A percentile compares a stretch with the other conserved stretches of the same genome.
These are phyloP conservation scores for Centropyge bicolor DNA, from an alignment of 2,797 vertebrate species.

Conservation along the genomic window DNA sequence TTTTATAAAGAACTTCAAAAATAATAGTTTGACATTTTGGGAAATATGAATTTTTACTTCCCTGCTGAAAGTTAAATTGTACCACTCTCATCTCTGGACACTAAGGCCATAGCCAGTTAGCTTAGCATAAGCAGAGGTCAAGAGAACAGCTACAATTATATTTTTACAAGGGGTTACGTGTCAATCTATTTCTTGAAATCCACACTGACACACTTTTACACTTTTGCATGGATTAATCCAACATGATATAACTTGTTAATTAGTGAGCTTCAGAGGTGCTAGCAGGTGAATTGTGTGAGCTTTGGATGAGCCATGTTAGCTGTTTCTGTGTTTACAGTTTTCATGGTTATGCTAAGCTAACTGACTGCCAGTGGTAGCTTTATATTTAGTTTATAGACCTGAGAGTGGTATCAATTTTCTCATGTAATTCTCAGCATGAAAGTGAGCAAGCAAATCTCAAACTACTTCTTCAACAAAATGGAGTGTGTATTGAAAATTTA, in stretches of 20 bases:
- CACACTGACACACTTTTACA: background rate
- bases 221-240: background rate
- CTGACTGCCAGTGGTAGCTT: background rate
- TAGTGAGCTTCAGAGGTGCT: background rate
- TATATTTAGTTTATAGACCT: background rate
- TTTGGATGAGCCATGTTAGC: background rate
- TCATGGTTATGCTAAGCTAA: conserved; percentile 6
- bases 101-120: background rate
- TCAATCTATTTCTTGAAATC: background rate
- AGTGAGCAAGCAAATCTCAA: background rate
- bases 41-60: background rate
- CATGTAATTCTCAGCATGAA: background rate
- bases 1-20: background rate
- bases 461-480: background rate
- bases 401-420: background rate
- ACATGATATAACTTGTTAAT: background rate
- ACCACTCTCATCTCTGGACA: background rate
- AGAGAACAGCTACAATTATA: background rate
- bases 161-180: background rate
- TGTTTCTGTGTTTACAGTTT: background rate
- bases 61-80: background rate
- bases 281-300: background rate
- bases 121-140: background rate
- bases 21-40: background rate
- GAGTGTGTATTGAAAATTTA: background rate